Conservation (phyloP, 1,140 invertebrate species). For the Lepidotrigona ventralis region DNA sequence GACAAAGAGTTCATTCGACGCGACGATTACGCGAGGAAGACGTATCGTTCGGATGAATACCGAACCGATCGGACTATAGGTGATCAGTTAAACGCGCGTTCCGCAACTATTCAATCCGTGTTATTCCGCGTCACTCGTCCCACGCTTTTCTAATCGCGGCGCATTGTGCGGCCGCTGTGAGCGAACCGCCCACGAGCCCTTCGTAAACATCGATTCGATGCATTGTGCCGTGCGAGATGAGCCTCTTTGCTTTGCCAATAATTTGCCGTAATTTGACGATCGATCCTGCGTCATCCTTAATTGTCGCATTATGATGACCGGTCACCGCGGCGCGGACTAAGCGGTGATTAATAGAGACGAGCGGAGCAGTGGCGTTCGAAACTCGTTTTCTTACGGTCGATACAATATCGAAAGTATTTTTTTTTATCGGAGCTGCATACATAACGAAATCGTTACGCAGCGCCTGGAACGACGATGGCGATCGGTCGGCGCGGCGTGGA, state of each 20-base stretch:
- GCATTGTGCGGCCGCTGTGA: constrained; percentile 51
- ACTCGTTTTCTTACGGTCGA: background rate
- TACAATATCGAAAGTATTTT: background rate
- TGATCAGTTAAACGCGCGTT: constrained; percentile 53
- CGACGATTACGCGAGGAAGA: constrained; percentile 6
- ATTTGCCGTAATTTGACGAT: constrained; percentile 16
- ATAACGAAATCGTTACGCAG: background rate
- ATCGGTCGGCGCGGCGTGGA: background rate
- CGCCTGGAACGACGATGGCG: background rate
- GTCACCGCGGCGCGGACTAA: background rate
- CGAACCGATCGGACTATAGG: constrained; percentile 33
- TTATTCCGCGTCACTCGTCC: constrained; percentile 47
- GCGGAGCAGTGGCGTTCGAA: background rate
- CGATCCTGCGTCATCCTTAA: too few species aligned
- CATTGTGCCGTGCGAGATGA: constrained; percentile 7
- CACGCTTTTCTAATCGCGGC: constrained; percentile 56
- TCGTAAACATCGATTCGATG: constrained; percentile 31
- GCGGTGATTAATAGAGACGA: background rate
- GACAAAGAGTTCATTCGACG: constrained; percentile 9
- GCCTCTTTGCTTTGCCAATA: background rate
- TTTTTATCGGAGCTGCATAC: background rate
- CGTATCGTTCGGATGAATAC: background rate
- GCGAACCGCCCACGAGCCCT: constrained; percentile 50
- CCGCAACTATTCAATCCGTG: constrained; percentile 48
- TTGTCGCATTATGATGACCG: background rate